Conservation (phyloP, 2,888 invertebrate genomes). For the Gymnocheta viridis region DNA sequence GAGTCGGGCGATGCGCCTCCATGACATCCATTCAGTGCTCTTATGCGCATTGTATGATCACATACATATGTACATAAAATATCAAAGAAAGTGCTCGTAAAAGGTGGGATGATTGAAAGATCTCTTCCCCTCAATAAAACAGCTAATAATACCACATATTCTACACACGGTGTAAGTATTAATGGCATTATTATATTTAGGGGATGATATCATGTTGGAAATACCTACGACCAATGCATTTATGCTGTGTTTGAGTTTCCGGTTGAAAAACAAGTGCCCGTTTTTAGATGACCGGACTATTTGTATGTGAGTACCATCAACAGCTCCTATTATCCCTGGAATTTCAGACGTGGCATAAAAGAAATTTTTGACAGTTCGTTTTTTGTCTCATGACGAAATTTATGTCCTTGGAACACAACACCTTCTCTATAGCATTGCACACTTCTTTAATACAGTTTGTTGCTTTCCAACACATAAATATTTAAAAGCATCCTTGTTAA, state of each 20-base stretch:
- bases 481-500: too few species aligned
- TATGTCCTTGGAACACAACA: too few species aligned
- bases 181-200: conserved; percentile 13
- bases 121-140: conserved; percentile 9
- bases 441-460: too few species aligned
- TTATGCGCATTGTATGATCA: conserved; percentile 31
- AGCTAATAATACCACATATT: conserved; percentile 22
- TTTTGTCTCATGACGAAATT: too few species aligned
- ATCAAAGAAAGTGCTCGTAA: conserved; percentile 6
- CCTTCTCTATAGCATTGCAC: too few species aligned
- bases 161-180: conserved; percentile 20
- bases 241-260: neutral
- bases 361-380: too few species aligned
- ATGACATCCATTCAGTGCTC: neutral
- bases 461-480: too few species aligned
- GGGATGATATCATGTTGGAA: neutral
- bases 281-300: too few species aligned
- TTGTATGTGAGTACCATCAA: too few species aligned
- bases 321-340: too few species aligned
- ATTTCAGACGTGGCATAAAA: too few species aligned
- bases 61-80: conserved; percentile 12
- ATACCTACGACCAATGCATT: neutral
- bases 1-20: neutral
- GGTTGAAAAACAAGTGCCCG: neutral
- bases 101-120: conserved; percentile 19